Evolutionary conservation across 1,140 invertebrate species (phyloP).

Genomic region (Leptinotarsa defecta): DNA sequence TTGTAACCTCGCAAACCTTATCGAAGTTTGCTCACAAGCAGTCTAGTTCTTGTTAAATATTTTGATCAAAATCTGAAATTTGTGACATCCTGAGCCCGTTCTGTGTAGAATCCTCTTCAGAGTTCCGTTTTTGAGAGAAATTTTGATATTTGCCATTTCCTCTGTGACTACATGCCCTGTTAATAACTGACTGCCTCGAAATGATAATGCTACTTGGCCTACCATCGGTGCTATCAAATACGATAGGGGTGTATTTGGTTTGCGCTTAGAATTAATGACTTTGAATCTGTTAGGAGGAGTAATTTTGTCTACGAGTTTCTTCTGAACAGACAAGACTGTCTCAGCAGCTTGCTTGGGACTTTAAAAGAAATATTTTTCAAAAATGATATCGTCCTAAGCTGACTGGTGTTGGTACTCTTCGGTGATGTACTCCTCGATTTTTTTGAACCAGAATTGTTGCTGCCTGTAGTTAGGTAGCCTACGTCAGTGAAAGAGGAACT

Average conservation of each 20-base stretch:
- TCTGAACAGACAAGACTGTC: neutral
- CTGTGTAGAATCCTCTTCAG: conserved; percentile 61
- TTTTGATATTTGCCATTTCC: conserved; percentile 66
- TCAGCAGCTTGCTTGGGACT: too few species aligned
- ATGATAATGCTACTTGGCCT: conserved; percentile 70
- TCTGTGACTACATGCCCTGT: conserved; percentile 54
- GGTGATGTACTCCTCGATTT: neutral
- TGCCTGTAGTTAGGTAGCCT: conserved; percentile 23
- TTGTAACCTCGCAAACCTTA: conserved; percentile 53
- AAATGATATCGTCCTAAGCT: neutral
- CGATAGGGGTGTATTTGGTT: conserved; percentile 64
- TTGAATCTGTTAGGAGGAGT: neutral
- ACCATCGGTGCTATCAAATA: conserved; percentile 64
- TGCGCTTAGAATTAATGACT: conserved; percentile 54
- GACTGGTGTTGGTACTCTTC: too few species aligned
- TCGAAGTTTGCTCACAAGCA: conserved; percentile 63
- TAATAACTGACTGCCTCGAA: conserved; percentile 68
- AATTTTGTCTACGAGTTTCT: conserved; percentile 8
- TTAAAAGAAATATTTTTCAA: neutral
- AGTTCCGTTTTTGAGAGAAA: conserved; percentile 63
- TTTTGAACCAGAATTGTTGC: conserved; percentile 11
- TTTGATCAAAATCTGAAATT: conserved; percentile 60
- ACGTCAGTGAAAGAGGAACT: too few species aligned
- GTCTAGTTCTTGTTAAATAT: conserved; percentile 58
- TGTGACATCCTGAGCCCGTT: conserved; percentile 58